Evolutionary conservation across 2,888 invertebrate species (phyloP).

Genomic region (Pantelozetes paolii): DNA sequence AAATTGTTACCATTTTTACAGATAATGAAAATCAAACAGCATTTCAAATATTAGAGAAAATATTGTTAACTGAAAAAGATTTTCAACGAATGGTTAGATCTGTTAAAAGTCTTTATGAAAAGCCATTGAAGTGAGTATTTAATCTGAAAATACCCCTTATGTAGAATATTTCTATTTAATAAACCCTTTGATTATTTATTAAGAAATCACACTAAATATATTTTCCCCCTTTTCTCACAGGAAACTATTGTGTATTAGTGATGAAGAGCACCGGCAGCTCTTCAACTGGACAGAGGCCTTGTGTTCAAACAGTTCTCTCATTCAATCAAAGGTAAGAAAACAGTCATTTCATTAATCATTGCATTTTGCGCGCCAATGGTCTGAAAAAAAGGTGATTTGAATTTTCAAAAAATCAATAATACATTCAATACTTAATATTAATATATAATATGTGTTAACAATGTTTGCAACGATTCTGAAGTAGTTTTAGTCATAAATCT

Average conservation of each 20-base stretch:
- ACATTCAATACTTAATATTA: background rate
- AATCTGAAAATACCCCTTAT: background rate
- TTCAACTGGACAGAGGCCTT: constrained; percentile 28
- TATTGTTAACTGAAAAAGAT: constrained; percentile 12
- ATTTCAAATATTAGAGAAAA: background rate
- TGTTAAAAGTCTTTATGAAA: background rate
- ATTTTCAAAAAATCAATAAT: background rate
- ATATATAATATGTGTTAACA: background rate
- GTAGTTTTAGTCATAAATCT: background rate
- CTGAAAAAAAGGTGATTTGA: background rate
- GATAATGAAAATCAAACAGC: constrained; percentile 3
- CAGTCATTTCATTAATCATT: background rate
- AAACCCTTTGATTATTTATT: background rate
- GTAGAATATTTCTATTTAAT: background rate
- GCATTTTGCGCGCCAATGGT: background rate
- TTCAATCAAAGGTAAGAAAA: constrained; percentile 16
- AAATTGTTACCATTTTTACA: background rate
- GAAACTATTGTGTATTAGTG: constrained; percentile 7
- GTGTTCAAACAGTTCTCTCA: background rate
- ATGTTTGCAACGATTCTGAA: background rate
- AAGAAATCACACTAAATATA: background rate
- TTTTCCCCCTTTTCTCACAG: background rate
- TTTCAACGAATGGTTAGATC: background rate
- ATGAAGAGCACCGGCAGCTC: constrained; percentile 9
- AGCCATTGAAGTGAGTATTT: constrained; percentile 14